Base-by-base conservation (phyloP, 1,140 invertebrate genomes). In the Drosophila tropicalis region DNA sequence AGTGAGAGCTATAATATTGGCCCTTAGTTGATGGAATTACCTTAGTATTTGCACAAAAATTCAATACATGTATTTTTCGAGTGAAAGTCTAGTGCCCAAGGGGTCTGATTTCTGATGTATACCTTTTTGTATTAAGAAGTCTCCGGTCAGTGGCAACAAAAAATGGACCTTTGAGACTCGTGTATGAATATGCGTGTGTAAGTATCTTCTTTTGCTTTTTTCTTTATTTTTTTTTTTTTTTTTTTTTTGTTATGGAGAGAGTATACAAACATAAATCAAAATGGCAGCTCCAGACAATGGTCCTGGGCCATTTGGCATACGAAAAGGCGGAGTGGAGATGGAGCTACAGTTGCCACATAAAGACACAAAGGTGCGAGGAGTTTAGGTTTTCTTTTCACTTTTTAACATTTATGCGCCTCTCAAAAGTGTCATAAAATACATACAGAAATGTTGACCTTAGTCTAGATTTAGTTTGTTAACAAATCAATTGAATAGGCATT, bases 281-380 rank as follows among this genome's bases (percentile, higher is more conserved):
- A 68, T 67, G 72, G 72, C 56, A 60, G 61, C 57, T 22, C 66
- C 84, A 87, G 76, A 86, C 84, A 86, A 86, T 86, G 80, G 76
- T 69, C 83, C 74, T 60, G 41, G 66, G 69, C 83, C 82, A 85
- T 78, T 81, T 67, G 55, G 73, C 67, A 70, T 74, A 68, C 64
- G 58, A 25, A 61, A 58, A 81, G 36, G 44, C 44, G 3, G n/a
- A 13, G 13, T 58, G 62, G 6, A 57, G n/a, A 39, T 7, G 19
- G 15, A 65, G 32, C 10, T 12, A 12, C 34, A 36, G 34, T 36
- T 10, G 34, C 34, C 13, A 41, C 25, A 64, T 3, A 22, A 22
- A 29, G 67, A 47, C 36, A 72, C 68, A 84, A 80, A 83, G 81
- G 67, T 77, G 76, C 41, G 36, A 57, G 36, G 36, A 51, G 44